These are phyloP conservation scores for Cricetomys ansorgei DNA, from an alignment of 2,113 vertebrate genomes.

Conservation along the genomic window DNA sequence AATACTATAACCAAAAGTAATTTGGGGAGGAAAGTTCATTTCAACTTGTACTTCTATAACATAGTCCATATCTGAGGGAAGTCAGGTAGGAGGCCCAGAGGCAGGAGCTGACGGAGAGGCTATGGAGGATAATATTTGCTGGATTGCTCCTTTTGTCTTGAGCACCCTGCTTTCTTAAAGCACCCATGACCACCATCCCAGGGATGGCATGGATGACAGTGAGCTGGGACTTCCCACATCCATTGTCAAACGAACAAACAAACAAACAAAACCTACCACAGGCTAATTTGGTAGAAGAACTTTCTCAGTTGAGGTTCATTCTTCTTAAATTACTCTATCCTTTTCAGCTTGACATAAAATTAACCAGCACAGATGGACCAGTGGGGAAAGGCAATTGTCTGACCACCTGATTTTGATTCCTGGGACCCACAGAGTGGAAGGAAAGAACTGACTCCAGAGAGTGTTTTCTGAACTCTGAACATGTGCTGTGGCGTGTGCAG, in stretches of 20 bases:
- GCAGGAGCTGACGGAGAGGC: background rate
- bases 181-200: background rate
- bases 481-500: too few relatives aligned
- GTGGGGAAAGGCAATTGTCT: too few relatives aligned
- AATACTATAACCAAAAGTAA: background rate
- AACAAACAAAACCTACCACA: background rate
- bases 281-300: background rate
- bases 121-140: background rate
- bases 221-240: background rate
- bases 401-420: background rate
- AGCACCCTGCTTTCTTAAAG: background rate
- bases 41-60: background rate
- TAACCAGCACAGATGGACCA: background rate
- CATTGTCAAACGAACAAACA: background rate
- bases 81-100: background rate
- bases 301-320: background rate
- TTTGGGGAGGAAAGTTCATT: background rate
- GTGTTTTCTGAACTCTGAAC: background rate
- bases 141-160: background rate
- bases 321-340: background rate
- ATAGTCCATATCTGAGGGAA: background rate
- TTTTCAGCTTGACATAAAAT: background rate
- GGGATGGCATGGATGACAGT: background rate
- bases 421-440: background rate
- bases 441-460: background rate